Conservation (phyloP, 2,888 invertebrate genomes). For the Rotaria macrura region DNA sequence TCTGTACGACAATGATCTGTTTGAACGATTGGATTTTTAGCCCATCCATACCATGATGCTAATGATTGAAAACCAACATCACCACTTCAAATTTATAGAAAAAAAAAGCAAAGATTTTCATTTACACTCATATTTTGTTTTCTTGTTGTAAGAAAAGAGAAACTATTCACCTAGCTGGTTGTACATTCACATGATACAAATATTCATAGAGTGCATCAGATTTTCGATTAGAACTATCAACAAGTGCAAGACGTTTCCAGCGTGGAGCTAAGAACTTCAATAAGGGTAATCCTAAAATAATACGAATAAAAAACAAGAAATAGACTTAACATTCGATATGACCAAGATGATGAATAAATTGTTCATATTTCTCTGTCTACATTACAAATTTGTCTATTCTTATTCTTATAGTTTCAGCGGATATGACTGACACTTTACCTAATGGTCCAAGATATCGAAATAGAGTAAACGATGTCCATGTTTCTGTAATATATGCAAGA, state of each 20-base stretch:
- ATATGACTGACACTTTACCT: constrained; percentile 60
- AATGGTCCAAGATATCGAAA: constrained; percentile 72
- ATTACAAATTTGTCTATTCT: too few relatives aligned
- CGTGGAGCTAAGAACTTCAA: not conserved
- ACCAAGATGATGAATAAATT: too few relatives aligned
- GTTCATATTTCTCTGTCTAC: too few relatives aligned
- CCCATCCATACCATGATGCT: constrained; percentile 81
- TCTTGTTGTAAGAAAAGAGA: too few relatives aligned
- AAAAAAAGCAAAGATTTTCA: not conserved
- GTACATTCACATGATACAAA: constrained; percentile 83
- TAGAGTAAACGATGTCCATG: constrained; percentile 9
- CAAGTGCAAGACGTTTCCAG: not conserved
- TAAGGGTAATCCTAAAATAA: not conserved
- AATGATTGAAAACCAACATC: constrained; percentile 74
- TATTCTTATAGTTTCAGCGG: too few relatives aligned
- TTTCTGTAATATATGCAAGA: constrained; percentile 63
- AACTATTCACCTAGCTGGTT: not conserved
- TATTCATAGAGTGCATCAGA: constrained; percentile 66
- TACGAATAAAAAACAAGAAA: not conserved
- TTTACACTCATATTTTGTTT: too few relatives aligned
- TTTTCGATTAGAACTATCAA: constrained; percentile 36
- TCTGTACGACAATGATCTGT: constrained; percentile 57
- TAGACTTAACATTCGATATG: too few relatives aligned
- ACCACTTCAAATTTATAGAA: constrained; percentile 56
- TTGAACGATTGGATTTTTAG: constrained; percentile 76